Percentiles rank a stretch among this genome's conserved stretches.
Conservation (phyloP, 2,113 vertebrate genomes). For the Bucco capensis region DNA sequence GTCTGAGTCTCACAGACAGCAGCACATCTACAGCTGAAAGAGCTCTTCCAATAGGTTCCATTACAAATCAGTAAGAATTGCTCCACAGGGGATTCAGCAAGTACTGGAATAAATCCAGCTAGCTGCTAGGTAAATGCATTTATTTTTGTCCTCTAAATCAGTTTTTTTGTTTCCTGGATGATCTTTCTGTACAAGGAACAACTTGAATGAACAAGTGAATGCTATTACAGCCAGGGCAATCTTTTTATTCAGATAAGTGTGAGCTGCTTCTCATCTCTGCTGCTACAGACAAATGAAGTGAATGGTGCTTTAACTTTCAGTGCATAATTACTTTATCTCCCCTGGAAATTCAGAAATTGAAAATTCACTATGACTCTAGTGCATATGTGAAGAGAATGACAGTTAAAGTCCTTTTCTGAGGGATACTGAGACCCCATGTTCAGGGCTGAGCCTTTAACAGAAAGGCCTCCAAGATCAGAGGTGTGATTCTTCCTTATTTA, state of each 20-base stretch:
- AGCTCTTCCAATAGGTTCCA: not conserved
- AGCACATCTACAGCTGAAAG: not conserved
- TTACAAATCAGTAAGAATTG: not conserved
- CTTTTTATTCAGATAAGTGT: not conserved
- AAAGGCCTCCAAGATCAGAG: not conserved
- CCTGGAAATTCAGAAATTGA: not conserved
- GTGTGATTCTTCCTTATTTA: not conserved
- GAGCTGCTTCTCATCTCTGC: not conserved
- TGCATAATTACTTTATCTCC: not conserved
- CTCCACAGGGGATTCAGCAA: not conserved
- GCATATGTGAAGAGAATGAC: not conserved
- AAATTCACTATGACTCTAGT: not conserved
- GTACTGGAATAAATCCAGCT: not conserved
- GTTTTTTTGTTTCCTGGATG: not conserved
- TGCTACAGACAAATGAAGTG: not conserved
- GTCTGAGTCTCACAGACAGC: not conserved
- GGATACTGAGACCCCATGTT: fast-evolving
- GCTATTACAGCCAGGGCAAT: not conserved
- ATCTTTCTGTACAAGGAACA: not conserved
- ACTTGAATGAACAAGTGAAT: not conserved
- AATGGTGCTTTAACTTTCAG: not conserved
- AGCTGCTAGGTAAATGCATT: not conserved
- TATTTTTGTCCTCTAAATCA: not conserved
- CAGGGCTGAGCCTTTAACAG: not conserved
- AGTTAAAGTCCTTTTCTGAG: not conserved